Evolutionary conservation across 1,140 invertebrate genomes (phyloP), one percentile per base, ranked within the genome.

Genomic region (Tetramorium simillimum): DNA sequence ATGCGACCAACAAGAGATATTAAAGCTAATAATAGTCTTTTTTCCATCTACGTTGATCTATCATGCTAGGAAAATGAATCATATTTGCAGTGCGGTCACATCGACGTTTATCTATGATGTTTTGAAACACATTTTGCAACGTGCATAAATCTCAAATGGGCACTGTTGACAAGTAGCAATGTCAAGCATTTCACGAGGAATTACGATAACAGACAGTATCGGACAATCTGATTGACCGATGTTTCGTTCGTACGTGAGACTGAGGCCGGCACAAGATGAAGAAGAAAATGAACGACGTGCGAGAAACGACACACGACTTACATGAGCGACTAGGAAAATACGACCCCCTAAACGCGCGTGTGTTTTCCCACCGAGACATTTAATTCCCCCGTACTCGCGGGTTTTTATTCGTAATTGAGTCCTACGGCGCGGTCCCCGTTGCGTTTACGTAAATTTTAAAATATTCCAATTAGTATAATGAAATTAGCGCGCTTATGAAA

Each of bases 391-490:
- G 37, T n/a, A 21, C 53, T 84, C 43, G 28, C 40, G 53, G 69
- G 24, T 84, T 84, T 69, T 84, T 75, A 84, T 75, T 84, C 80
- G 80, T 84, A 84, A 84, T 84, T 84, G 80, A 84, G 80, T 84
- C 80, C 51, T 84, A 75, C 80, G 69, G 51, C 40, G 53, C 43
- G 53, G 69, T 40, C 80, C 80, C 67, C 53, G 49, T 70, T 40
- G 78, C 80, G 69, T 84, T 82, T 82, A 84, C 80, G 80, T 84
- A 84, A 84, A 84, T 84, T 84, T 84, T 75, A 84, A 84, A 84
- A 84, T 84, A 84, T 75, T 75, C 80, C 56, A 84, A 84, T 84
- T 84, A 84, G 69, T 84, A 46, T 75, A 84, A 84, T 84, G 69
- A 84, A 84, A 84, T 84, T 84, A 84, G 80, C 69, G 80, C 80